Conservation (phyloP, 1,140 invertebrate genomes). For the Brachionus sp. region DNA sequence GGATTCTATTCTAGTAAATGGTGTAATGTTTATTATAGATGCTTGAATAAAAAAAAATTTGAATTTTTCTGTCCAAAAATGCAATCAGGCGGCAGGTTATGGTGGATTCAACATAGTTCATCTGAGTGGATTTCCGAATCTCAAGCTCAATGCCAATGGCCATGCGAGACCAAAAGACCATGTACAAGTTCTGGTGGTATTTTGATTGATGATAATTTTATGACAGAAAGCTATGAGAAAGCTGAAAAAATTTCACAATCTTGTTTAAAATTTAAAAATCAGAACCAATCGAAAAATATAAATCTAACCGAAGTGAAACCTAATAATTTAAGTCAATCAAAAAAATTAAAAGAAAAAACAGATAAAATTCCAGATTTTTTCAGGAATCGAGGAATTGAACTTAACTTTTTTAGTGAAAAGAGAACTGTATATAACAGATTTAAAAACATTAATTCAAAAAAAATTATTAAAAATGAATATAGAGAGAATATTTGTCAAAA, state of each 20-base stretch:
- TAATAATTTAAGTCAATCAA: too few species aligned
- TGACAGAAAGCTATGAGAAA: neutral
- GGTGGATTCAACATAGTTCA: slow-evolving; percentile 38
- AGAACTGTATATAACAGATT: neutral
- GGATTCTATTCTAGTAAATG: slow-evolving; percentile 43
- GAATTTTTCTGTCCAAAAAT: slow-evolving; percentile 36
- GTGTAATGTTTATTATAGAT: slow-evolving; percentile 46
- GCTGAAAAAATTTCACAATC: neutral
- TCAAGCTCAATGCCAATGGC: slow-evolving; percentile 20
- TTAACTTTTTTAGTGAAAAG: too few species aligned
- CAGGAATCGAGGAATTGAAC: too few species aligned
- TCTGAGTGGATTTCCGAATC: neutral
- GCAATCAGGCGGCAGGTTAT: neutral
- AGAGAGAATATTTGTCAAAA: neutral
- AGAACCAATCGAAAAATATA: too few species aligned
- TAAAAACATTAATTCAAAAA: slow-evolving; percentile 7
- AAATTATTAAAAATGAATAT: neutral
- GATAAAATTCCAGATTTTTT: too few species aligned
- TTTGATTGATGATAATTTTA: neutral
- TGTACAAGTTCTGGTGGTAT: slow-evolving; percentile 39
- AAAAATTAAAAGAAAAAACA: neutral
- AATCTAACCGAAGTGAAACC: too few species aligned
- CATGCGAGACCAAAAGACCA: slow-evolving; percentile 18
- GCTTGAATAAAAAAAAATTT: neutral
- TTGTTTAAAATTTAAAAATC: neutral